Evolutionary conservation across 2,797 vertebrate genomes (phyloP).

Genomic region (Caiman crocodilus): DNA sequence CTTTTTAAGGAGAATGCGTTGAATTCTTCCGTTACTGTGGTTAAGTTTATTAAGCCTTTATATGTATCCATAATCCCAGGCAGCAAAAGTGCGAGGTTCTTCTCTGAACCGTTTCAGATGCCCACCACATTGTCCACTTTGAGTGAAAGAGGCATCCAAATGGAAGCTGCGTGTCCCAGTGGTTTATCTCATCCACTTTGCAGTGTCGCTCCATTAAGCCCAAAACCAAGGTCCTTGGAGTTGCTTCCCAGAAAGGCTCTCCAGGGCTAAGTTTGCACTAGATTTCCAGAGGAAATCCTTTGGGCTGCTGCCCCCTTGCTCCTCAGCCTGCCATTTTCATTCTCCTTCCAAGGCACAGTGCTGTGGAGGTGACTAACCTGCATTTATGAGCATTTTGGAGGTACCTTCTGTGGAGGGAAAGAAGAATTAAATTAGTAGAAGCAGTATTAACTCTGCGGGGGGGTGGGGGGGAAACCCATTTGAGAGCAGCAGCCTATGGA

Average conservation of each 20-base stretch:
- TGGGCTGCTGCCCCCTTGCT: background rate
- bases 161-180: background rate
- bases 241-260: rapidly evolving
- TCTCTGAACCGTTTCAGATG: background rate
- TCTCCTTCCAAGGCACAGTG: rapidly evolving
- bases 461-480: background rate
- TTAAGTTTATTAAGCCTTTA: rapidly evolving
- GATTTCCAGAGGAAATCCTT: background rate
- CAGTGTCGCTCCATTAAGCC: rapidly evolving
- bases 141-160: background rate
- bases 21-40: background rate
- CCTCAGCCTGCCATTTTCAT: background rate
- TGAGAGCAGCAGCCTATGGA: background rate
- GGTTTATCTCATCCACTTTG: background rate
- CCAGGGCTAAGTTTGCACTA: background rate
- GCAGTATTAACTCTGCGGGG: background rate
- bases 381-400: background rate
- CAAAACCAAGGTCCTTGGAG: rapidly evolving
- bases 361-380: background rate
- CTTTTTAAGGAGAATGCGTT: background rate
- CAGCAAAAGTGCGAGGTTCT: background rate
- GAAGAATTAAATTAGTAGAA: background rate
- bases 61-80: rapidly evolving
- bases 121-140: rapidly evolving
- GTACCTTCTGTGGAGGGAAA: rapidly evolving